phyloP scores from a whole-genome alignment of 2,797 vertebrate species.

The Anguilla megastoma region DNA sequence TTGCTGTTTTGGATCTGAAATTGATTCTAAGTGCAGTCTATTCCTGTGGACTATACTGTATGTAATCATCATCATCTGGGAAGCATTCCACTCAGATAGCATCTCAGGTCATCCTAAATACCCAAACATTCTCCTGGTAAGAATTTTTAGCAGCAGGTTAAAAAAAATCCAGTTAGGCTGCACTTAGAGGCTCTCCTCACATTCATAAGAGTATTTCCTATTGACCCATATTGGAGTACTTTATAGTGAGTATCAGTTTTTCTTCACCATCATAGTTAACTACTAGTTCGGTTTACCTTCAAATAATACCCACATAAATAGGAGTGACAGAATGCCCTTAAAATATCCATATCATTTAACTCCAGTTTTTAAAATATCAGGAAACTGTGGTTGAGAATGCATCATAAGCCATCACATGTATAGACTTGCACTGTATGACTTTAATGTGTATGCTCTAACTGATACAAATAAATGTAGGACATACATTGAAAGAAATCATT shows the following conservation, averaged over 20 bases:
- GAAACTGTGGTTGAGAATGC: neutral
- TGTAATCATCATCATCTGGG: neutral
- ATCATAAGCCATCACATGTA: neutral
- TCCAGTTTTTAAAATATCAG: neutral
- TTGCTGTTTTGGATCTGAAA: neutral
- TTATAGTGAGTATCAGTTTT: neutral
- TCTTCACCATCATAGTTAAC: neutral
- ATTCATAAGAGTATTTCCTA: neutral
- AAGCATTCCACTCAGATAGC: neutral
- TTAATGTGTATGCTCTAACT: neutral
- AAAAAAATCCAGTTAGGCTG: neutral
- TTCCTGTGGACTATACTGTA: neutral
- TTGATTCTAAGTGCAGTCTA: neutral
- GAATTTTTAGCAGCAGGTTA: neutral
- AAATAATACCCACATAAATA: neutral
- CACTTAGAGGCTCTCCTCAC: neutral
- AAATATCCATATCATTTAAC: neutral
- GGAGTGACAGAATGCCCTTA: neutral
- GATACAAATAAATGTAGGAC: neutral
- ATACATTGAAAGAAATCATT: slow-evolving; percentile 17
- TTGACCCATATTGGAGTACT: neutral
- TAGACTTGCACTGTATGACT: neutral
- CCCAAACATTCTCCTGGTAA: neutral
- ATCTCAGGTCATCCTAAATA: neutral
- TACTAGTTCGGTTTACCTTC: neutral